These are phyloP conservation scores for Schizaphis graminum DNA, from an alignment of 2,888 invertebrate genomes.

Conservation along the genomic window DNA sequence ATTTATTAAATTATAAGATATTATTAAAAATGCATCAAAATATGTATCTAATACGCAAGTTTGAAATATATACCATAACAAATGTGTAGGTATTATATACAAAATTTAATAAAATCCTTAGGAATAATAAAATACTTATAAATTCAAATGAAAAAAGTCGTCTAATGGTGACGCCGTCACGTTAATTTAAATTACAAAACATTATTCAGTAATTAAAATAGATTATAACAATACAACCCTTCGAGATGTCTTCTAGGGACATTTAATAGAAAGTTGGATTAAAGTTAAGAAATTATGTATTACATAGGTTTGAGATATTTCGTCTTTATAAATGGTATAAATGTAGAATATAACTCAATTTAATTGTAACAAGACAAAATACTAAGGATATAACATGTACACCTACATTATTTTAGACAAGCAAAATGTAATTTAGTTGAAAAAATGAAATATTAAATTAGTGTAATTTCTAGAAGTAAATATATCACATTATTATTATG, in stretches of 20 bases:
- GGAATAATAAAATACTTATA: background rate
- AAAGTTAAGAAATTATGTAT: conserved; percentile 26
- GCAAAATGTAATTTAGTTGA: background rate
- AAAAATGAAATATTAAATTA: background rate
- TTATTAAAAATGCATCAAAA: background rate
- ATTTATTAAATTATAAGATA: background rate
- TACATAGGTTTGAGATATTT: conserved; percentile 27
- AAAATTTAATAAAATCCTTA: background rate
- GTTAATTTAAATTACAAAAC: conserved; percentile 6
- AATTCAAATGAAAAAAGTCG: background rate
- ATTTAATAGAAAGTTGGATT: conserved; percentile 26
- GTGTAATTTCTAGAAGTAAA: background rate
- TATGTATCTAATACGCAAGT: background rate
- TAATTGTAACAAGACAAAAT: background rate
- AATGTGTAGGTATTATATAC: background rate
- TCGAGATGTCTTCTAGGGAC: background rate
- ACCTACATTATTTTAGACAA: background rate
- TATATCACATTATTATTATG: background rate
- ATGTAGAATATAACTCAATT: background rate
- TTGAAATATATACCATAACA: background rate
- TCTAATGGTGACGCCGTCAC: background rate
- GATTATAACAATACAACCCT: conserved; percentile 17
- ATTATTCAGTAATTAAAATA: conserved; percentile 28
- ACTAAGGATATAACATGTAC: background rate
- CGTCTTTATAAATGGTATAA: background rate